Evolutionary conservation across 1,140 invertebrate species (phyloP), one percentile per base, ranked within the genome.

Genomic region (Nasonia vitripennis): DNA sequence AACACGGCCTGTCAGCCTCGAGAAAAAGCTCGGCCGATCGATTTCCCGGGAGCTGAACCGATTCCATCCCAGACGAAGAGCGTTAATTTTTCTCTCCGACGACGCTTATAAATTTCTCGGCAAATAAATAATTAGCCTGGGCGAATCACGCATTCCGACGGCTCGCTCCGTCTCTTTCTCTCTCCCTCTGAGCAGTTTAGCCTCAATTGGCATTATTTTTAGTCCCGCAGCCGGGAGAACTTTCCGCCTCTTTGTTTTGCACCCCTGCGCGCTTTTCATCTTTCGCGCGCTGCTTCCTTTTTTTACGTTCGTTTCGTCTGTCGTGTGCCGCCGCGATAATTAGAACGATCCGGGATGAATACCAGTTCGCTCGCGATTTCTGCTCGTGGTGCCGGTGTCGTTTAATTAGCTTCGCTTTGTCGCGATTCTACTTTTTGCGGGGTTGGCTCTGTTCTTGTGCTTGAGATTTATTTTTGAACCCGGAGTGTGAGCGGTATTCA

Each of bases 171-270:
- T 37, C 34, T 37, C 34, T 37, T 0, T 70, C 20, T 70, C 5
- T 70, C 20, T 70, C 20, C 20, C 23, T 48, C 37, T 7, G 20
- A 10, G n/a, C 74, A 31, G n/a, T 55, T 62, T 51, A 78, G 17
- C 77, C 78, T 80, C 78, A 23, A 78, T 78, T 41, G 34, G 79
- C 20, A 70, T 81, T 70, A 71, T 81, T 80, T 71, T 7, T 81
- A 23, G 3, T 81, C 55, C 37, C 77, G 48, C 77, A 23, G 27
- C 48, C 27, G 48, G 3, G n/a, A n/a, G 77, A 31, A 1, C 20
- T 31, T 67, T 45, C 34, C 34, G 34, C 62, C 17, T 41, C 20
- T 48, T 70, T 51, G 20, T 48, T 37, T 67, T n/a, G 5, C 31
- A 67, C 9, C 27, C 14, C 34, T 37, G 11, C 4, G 20, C 6